Evolutionary conservation across 1,140 invertebrate species (phyloP).

Genomic region (Dendroctonus ponderosae): DNA sequence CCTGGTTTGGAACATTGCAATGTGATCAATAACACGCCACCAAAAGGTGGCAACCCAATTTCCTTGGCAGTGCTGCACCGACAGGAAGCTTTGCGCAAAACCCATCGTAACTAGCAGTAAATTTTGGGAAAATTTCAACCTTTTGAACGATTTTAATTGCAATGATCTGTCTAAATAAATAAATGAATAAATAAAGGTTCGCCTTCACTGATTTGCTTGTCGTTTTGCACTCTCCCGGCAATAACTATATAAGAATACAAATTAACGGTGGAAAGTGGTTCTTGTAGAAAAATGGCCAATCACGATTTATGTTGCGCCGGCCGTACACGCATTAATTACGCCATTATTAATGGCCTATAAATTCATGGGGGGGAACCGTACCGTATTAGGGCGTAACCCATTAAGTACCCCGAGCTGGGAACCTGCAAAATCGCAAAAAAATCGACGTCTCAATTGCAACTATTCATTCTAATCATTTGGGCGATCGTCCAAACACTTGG

Average conservation of each 20-base stretch:
- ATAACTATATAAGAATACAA: slow-evolving; percentile 24
- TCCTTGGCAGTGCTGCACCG: too few species aligned
- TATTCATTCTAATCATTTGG: background rate
- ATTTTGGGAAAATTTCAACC: background rate
- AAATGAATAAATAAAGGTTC: background rate
- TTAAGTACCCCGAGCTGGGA: background rate
- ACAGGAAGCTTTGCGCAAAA: too few species aligned
- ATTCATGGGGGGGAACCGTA: slow-evolving; percentile 10
- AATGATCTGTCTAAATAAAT: background rate
- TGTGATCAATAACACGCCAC: too few species aligned
- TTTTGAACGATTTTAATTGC: background rate
- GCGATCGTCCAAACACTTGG: too few species aligned
- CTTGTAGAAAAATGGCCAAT: slow-evolving; percentile 15
- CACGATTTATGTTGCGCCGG: slow-evolving; percentile 20
- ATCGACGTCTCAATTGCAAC: background rate
- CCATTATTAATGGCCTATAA: slow-evolving; percentile 27
- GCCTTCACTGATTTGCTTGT: slow-evolving; percentile 2
- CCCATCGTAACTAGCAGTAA: too few species aligned
- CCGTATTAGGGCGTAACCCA: slow-evolving; percentile 12
- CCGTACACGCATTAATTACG: slow-evolving; percentile 18
- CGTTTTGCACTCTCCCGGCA: slow-evolving; percentile 7
- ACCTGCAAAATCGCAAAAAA: background rate
- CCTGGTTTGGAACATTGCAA: too few species aligned
- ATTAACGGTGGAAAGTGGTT: slow-evolving; percentile 23
- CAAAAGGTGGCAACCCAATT: too few species aligned